These are phyloP conservation scores for Petrocephalus zakoni DNA, from an alignment of 2,113 vertebrate species.

Conservation along the genomic window DNA sequence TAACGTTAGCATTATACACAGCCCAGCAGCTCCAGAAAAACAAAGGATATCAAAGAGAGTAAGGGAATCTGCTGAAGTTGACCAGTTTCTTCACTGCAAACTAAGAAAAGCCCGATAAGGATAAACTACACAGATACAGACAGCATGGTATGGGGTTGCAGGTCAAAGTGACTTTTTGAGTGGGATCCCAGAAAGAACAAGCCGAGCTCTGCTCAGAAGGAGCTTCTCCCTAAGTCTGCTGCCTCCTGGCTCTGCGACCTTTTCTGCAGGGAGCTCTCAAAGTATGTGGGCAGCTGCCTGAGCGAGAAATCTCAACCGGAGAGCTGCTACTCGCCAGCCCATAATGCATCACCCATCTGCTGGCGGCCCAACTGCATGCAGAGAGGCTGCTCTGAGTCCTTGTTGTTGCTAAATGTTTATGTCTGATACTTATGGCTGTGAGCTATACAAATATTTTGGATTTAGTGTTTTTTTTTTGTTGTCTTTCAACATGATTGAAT, in stretches of 20 bases:
- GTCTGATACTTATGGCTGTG: not conserved
- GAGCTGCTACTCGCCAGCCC: not conserved
- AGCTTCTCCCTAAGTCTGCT: not conserved
- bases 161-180: not conserved
- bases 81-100: too few relatives aligned
- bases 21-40: too few relatives aligned
- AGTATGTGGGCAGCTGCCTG: not conserved
- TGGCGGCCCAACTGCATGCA: not conserved
- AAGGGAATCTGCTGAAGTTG: too few relatives aligned
- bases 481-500: conserved; percentile 8
- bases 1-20: too few relatives aligned
- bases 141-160: too few relatives aligned
- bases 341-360: not conserved
- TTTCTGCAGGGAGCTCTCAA: not conserved
- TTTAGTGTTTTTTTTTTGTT: not conserved
- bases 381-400: not conserved
- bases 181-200: not conserved
- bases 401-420: not conserved
- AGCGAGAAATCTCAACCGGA: not conserved
- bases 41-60: too few relatives aligned
- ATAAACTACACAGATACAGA: too few relatives aligned
- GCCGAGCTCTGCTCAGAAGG: not conserved
- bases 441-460: conserved; percentile 9
- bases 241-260: not conserved
- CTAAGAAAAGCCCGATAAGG: too few relatives aligned